Base-by-base conservation (phyloP, 2,888 invertebrate species). In the Pachycephus smyrnensis region DNA sequence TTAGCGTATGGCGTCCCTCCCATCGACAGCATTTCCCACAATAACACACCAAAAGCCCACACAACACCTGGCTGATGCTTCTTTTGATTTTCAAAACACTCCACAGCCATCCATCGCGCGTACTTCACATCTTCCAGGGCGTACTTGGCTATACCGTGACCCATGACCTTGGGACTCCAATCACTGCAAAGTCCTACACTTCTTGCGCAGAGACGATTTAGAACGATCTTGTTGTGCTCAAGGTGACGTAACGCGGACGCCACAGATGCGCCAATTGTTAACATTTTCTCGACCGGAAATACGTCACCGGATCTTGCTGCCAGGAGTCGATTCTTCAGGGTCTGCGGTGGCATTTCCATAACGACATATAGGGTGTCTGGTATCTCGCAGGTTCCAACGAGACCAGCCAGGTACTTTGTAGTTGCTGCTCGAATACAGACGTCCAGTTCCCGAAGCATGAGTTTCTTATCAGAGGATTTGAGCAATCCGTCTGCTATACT, bases 21-120 rank as follows among this genome's bases (percentile, higher is more conserved):
- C 87, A 97, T 92, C 6, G 96, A 94, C 84, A 96, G 93, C 80
- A 96, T 94, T 91, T 97, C 97, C 97, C 97, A 97, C 81, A 97
- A 92, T 15, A 97, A 90, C 80, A 96, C 95, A 0, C 96, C 97
- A 90, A 95, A 97, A 0, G 97, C 95, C 97, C 97, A 97, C 9
- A 96, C 94, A 87, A 97, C 96, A 77, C 96, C 95, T 86, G 96
- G 95, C 6, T 93, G 92, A n/a, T 95, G 94, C 75, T 94, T 94
- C 76, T 94, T 94, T 85, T 94, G 94, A 78, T 91, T 92, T 40
- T 94, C 94, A 82, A 97, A 92, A 86, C 95, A 95, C 90, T 97
- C 97, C 35, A 95, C 94, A 0, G 97, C 95, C 11, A 94, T 94
- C 97, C 97, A 97, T 73, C 97, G 92, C 0, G 95, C 94, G 84